Evolutionary conservation across 2,888 invertebrate species (phyloP), one percentile per base, ranked within the genome.

Genomic region (Schizaphis graminum): DNA sequence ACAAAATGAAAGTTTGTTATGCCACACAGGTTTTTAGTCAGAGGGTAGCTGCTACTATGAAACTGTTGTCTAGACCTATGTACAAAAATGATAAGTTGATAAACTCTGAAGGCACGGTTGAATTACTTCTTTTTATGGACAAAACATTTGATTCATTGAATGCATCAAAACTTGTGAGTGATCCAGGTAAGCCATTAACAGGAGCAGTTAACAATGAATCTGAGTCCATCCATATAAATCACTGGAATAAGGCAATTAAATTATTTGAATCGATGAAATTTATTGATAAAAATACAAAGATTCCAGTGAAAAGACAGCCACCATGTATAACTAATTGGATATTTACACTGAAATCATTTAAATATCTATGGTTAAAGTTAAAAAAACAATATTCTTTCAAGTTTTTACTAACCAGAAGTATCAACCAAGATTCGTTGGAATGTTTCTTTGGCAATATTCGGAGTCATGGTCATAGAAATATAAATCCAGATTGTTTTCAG

Each of bases 281-380:
- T 57, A 57, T 57, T 57, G 57, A 57, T 57, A 57, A 57, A 57
- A 16, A 57, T 57, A 57, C 16, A 24, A 57, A 57, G 26, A 57
- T 57, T 24, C 57, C 57, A 57, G 21, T 24, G 57, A 57, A 57
- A 57, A 57, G 26, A 57, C 57, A 57, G 57, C n/a, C 67, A 67
- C 67, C n/a, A 67, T 67, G 26, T 67, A 67, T 67, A 67, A 11
- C 7, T 67, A 67, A 67, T 67, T 67, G 67, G 67, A 28, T 67
- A 67, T 67, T 67, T 67, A 67, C 67, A 67, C n/a, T 67, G n/a
- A 67, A 26, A 67, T 67, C n/a, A n/a, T 67, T 57, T 67, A 67
- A 67, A 67, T 67, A 67, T 67, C 67, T 67, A n/a, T 67, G 67
- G 67, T 67, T n/a, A n/a, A 67, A n/a, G 26, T n/a, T 67, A 11